Conservation (phyloP, 2,888 invertebrate species). For the Caenorhabditis sp. region DNA sequence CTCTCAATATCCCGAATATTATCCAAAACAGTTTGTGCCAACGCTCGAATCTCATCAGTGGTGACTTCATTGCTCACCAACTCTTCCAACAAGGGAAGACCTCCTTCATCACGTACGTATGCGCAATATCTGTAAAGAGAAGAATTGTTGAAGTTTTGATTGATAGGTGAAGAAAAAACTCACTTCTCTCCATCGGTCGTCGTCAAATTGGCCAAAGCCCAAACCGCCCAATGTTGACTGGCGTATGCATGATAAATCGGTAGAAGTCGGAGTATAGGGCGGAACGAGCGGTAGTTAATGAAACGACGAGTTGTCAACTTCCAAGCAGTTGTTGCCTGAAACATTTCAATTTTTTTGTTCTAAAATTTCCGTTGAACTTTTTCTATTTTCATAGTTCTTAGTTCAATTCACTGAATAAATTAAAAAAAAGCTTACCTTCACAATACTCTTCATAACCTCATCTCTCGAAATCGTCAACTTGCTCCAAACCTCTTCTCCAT, state of each 20-base stretch:
- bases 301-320: conserved; percentile 85
- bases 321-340: conserved; percentile 87
- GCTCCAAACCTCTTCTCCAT: conserved; percentile 85
- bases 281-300: conserved; percentile 95
- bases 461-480: conserved; percentile 37
- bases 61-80: conserved; percentile 62
- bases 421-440: conserved; percentile 42
- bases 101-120: conserved; percentile 86
- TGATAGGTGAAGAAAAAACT: background rate
- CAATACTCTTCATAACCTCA: conserved; percentile 62
- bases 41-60: conserved; percentile 34
- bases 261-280: conserved; percentile 81
- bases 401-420: too few species aligned
- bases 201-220: conserved; percentile 95
- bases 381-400: too few species aligned
- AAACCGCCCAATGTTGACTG: conserved; percentile 85
- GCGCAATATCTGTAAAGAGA: conserved; percentile 83
- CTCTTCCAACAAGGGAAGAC: conserved; percentile 79
- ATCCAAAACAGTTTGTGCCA: conserved; percentile 51
- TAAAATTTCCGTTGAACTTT: too few species aligned
- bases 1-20: conserved; percentile 43
- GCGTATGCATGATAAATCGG: conserved; percentile 57
- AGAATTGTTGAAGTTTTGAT: conserved; percentile 59
- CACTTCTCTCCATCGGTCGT: conserved; percentile 82
- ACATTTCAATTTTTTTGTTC: background rate